Percentiles rank a stretch among this genome's conserved stretches.
These are phyloP conservation scores for Polydrusus cervinus DNA, from an alignment of 2,888 invertebrate genomes.

Conservation along the genomic window DNA sequence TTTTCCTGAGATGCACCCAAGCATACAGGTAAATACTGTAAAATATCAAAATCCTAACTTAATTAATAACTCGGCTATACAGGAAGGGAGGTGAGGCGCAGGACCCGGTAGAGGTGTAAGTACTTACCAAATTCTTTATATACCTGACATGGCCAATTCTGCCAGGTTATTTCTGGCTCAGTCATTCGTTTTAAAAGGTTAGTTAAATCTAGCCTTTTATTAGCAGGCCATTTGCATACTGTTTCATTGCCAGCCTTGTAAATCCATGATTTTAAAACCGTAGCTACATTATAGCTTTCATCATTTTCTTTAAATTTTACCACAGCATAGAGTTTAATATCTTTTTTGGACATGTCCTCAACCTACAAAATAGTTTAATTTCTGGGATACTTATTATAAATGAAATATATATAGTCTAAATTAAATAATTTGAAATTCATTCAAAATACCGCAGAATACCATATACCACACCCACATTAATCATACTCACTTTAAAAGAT, in stretches of 20 bases:
- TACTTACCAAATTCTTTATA: not conserved
- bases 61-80: no score
- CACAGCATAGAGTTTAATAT: not conserved
- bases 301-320: not conserved
- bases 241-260: not conserved
- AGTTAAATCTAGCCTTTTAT: not conserved
- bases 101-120: no score
- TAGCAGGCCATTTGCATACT: not conserved
- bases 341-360: not conserved
- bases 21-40: no score
- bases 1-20: no score
- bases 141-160: not conserved
- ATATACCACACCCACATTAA: not conserved
- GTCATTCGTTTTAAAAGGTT: not conserved
- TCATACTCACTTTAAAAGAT: not conserved
- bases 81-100: no score
- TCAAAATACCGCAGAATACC: not conserved
- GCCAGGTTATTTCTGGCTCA: not conserved
- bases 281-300: not conserved
- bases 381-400: not conserved
- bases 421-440: not conserved
- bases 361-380: not conserved
- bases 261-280: not conserved
- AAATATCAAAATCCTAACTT: no score
- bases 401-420: not conserved